phyloP scores from a whole-genome alignment of 1,140 invertebrate species.

The Leptinotarsa texana region DNA sequence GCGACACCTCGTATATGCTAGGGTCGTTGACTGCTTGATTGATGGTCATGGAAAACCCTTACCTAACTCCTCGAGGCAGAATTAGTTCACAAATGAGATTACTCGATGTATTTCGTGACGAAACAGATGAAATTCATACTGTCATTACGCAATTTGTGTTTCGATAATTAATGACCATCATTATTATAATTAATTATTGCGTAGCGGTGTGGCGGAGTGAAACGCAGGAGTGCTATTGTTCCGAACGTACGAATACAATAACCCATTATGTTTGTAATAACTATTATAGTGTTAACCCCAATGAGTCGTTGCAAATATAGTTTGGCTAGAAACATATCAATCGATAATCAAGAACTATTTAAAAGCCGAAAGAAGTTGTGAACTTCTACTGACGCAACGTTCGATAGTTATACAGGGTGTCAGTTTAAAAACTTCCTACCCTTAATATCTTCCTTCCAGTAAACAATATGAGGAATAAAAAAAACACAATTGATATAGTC shows the following conservation, averaged over 20 bases:
- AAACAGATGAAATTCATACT: constrained; percentile 4
- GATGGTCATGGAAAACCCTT: too few relatives aligned
- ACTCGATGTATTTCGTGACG: neutral
- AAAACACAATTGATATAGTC: too few relatives aligned
- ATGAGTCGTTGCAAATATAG: neutral
- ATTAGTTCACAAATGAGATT: neutral
- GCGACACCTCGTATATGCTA: too few relatives aligned
- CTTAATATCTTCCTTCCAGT: too few relatives aligned
- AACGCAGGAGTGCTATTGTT: neutral
- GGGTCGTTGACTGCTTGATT: too few relatives aligned
- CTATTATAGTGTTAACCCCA: neutral
- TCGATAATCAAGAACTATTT: too few relatives aligned
- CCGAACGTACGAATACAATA: neutral
- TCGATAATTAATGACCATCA: neutral
- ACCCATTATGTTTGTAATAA: neutral
- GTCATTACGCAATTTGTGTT: constrained; percentile 6
- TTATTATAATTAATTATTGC: constrained; percentile 5
- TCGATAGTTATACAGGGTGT: too few relatives aligned
- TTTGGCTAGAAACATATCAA: neutral
- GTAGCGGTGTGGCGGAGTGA: neutral
- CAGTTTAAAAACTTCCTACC: too few relatives aligned
- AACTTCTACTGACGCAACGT: too few relatives aligned
- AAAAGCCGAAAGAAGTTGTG: too few relatives aligned
- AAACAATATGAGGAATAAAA: too few relatives aligned
- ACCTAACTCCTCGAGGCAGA: too few relatives aligned